A percentile compares a stretch with the other conserved stretches of the same genome.
phyloP scores from a whole-genome alignment of 2,888 invertebrate genomes.

The Drosophila buzzatii region DNA sequence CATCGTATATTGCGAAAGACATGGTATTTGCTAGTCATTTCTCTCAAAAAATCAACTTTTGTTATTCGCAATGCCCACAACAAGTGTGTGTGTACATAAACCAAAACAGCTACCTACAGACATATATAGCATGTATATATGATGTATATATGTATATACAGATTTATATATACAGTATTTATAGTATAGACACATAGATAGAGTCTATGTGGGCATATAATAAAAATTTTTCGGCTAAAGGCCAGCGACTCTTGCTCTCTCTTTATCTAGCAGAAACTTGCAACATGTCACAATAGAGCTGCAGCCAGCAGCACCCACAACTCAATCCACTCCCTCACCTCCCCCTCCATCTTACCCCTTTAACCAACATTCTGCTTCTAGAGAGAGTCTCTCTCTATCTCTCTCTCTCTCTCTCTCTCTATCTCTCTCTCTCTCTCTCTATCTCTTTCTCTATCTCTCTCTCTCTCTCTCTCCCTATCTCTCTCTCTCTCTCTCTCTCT shows the following conservation, averaged over 20 bases:
- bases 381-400: no score
- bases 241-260: background rate
- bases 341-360: background rate
- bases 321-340: no score
- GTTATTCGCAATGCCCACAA: conserved; percentile 3
- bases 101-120: background rate
- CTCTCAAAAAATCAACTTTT: background rate
- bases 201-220: conserved; percentile 12
- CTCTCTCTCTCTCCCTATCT: no score
- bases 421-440: no score
- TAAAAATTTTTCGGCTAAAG: conserved; percentile 39
- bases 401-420: no score
- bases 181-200: background rate
- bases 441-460: no score
- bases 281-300: conserved; percentile 3
- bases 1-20: background rate
- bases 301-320: background rate
- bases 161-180: background rate
- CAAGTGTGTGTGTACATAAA: background rate
- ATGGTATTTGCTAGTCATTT: background rate
- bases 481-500: background rate
- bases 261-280: background rate
- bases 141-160: background rate
- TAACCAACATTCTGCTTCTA: no score
- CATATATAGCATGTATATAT: background rate